Conservation (phyloP, 2,888 invertebrate genomes). For the Napeogenes inachia region DNA sequence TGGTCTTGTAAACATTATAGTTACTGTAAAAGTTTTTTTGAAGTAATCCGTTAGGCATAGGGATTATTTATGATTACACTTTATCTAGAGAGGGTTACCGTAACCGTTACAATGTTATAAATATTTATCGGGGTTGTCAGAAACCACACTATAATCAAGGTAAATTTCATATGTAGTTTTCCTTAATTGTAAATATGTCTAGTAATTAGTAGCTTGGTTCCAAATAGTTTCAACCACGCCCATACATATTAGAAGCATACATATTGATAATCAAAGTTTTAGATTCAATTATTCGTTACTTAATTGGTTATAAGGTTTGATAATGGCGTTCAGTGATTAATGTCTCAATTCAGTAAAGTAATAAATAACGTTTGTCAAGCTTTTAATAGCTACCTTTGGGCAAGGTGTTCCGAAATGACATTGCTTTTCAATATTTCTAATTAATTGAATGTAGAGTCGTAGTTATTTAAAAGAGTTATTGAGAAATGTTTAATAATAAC, state of each 20-base stretch:
- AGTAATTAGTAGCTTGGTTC: neutral
- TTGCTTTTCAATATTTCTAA: constrained; percentile 13
- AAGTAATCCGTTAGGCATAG: no score
- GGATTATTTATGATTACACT: no score
- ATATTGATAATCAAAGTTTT: neutral
- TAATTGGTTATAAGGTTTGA: neutral
- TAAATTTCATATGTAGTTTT: no score
- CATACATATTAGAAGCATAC: neutral
- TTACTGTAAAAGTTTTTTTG: no score
- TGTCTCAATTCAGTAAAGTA: constrained; percentile 23
- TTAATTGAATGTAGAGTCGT: constrained; percentile 9
- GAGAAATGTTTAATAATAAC: constrained; percentile 7
- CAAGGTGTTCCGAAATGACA: constrained; percentile 14
- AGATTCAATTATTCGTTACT: neutral
- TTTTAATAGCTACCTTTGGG: constrained; percentile 22
- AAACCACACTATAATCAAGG: no score
- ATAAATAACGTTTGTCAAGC: constrained; percentile 24
- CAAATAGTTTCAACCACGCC: neutral
- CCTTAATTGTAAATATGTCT: neutral
- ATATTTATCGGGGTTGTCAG: no score
- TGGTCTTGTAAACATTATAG: no score
- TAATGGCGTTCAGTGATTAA: constrained; percentile 19
- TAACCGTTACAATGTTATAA: no score
- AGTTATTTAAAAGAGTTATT: constrained; percentile 8
- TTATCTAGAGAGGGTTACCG: no score